phyloP scores from a whole-genome alignment of 2,797 vertebrate species.

The Diglossa cyanea region DNA sequence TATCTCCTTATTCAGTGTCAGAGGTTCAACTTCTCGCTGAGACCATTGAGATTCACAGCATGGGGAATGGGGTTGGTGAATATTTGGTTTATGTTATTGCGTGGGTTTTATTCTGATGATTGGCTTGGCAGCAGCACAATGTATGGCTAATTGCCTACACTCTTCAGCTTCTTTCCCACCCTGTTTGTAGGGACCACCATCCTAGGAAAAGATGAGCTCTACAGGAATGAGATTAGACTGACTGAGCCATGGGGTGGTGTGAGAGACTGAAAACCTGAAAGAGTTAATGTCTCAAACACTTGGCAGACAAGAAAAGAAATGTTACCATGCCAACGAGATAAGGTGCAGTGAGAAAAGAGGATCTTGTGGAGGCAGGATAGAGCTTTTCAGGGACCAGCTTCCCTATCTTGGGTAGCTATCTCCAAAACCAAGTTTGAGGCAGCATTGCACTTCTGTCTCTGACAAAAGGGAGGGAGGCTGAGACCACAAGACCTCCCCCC shows the following conservation, averaged over 20 bases:
- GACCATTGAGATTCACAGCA: neutral
- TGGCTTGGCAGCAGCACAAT: neutral
- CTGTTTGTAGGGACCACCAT: neutral
- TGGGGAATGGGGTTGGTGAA: neutral
- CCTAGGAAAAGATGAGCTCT: neutral
- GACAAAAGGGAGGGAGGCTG: neutral
- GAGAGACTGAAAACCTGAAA: neutral
- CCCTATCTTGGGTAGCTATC: neutral
- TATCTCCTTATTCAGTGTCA: slow-evolving; percentile 76
- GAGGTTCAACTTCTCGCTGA: neutral
- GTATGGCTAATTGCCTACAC: neutral
- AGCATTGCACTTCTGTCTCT: neutral
- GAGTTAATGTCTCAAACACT: neutral
- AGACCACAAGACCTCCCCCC: rapidly evolving
- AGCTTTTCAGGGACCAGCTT: neutral
- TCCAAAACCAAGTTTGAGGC: neutral
- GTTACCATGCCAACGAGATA: neutral
- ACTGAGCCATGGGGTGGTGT: neutral
- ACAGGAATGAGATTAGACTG: neutral
- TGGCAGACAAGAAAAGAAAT: neutral
- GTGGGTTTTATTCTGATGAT: neutral
- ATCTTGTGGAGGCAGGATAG: neutral
- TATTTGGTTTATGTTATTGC: neutral
- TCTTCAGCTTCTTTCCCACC: neutral
- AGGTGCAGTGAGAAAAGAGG: neutral